phyloP scores from a whole-genome alignment of 2,888 invertebrate species.

The Zygogramma bicolorata region DNA sequence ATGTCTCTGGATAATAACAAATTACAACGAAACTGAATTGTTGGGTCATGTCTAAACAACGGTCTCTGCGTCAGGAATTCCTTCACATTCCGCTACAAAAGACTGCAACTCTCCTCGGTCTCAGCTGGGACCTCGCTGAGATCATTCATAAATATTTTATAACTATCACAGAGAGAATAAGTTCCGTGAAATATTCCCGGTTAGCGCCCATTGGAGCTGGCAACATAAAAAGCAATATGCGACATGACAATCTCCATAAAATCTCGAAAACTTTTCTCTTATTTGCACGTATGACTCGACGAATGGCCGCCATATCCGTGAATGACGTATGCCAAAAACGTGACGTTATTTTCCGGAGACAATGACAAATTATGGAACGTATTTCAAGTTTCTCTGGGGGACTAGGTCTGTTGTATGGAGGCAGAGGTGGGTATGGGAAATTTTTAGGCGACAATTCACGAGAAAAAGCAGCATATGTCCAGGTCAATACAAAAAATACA shows the following conservation, averaged over 20 bases:
- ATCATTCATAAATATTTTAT: constrained; percentile 24
- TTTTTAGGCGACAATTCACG: too few relatives aligned
- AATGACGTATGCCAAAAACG: constrained; percentile 58
- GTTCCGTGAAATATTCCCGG: constrained; percentile 7
- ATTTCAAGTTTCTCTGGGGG: constrained; percentile 46
- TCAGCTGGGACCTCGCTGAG: constrained; percentile 9
- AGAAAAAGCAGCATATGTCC: too few relatives aligned
- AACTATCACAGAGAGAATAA: constrained; percentile 21
- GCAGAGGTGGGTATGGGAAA: background rate
- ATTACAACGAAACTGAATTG: too few relatives aligned
- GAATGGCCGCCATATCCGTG: constrained; percentile 57
- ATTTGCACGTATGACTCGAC: constrained; percentile 56
- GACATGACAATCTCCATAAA: constrained; percentile 58
- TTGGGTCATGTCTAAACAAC: too few relatives aligned
- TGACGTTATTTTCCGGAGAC: constrained; percentile 58
- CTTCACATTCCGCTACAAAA: background rate
- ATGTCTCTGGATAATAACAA: too few relatives aligned
- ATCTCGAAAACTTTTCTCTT: constrained; percentile 57
- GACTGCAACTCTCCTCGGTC: background rate
- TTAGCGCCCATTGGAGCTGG: constrained; percentile 29
- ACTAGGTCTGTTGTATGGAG: background rate
- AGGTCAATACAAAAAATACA: too few relatives aligned
- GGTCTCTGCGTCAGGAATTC: too few relatives aligned
- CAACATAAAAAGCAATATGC: constrained; percentile 54
- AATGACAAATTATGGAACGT: constrained; percentile 57